Conservation (phyloP, 2,888 invertebrate genomes). For the Drosophila pseudotakahashii region DNA sequence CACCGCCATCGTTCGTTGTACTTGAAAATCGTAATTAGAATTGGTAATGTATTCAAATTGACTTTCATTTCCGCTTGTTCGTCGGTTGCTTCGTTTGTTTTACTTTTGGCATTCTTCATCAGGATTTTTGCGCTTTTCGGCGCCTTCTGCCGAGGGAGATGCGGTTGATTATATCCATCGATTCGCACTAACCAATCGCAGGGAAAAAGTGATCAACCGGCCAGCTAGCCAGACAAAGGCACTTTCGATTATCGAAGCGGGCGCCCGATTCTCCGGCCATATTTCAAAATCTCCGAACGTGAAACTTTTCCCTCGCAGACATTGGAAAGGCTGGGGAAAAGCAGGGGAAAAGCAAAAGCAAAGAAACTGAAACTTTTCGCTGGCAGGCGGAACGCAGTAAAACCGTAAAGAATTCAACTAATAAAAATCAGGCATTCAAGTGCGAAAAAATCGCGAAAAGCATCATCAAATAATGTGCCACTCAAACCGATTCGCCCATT, state of each 20-base stretch:
- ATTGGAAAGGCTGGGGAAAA: constrained; percentile 7
- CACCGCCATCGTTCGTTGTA: constrained; percentile 51
- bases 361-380: constrained; percentile 71
- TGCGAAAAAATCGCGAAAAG: constrained; percentile 84
- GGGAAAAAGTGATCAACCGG: constrained; percentile 40
- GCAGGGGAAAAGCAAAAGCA: constrained; percentile 43
- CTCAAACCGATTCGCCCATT: constrained; percentile 75
- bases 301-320: constrained; percentile 53
- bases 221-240: constrained; percentile 37
- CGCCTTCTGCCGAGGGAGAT: constrained; percentile 12
- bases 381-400: constrained; percentile 39
- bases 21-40: constrained; percentile 81
- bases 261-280: constrained; percentile 50
- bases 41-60: constrained; percentile 81
- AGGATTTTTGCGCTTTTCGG: constrained; percentile 60
- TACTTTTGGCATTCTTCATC: constrained; percentile 54
- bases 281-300: constrained; percentile 67
- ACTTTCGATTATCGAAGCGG: constrained; percentile 35
- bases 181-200: constrained; percentile 2
- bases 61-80: constrained; percentile 75
- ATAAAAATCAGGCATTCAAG: constrained; percentile 84
- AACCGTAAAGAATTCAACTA: constrained; percentile 84
- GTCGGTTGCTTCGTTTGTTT: constrained; percentile 58
- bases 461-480: constrained; percentile 82
- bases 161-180: constrained; percentile 15